Conservation (phyloP, 2,113 vertebrate genomes). For the Axis porcinus region DNA sequence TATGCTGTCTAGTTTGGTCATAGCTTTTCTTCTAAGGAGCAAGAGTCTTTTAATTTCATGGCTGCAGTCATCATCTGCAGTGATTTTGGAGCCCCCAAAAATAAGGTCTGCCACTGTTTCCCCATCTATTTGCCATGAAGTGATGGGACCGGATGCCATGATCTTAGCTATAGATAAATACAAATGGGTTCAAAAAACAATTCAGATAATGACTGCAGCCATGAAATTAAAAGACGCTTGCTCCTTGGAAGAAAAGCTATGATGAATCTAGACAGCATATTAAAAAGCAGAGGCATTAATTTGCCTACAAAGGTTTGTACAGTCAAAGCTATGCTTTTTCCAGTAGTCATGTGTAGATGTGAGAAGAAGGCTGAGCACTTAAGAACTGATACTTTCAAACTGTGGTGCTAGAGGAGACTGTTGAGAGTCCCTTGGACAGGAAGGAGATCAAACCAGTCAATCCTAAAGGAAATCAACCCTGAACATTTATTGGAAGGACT, state of each 20-base stretch:
- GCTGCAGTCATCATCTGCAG: background rate
- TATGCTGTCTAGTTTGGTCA: background rate
- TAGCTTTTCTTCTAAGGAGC: background rate
- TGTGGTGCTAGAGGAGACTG: background rate
- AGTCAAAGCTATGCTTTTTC: background rate
- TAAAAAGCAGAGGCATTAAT: background rate
- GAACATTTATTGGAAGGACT: background rate
- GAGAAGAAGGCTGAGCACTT: background rate
- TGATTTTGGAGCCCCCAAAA: background rate
- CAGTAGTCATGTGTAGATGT: background rate
- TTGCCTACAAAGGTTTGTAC: background rate
- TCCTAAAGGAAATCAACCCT: background rate
- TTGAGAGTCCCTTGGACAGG: background rate
- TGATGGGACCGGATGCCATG: background rate
- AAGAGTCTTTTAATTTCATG: background rate
- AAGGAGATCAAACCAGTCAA: background rate
- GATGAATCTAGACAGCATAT: background rate
- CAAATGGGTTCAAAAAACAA: background rate
- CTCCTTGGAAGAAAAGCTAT: background rate
- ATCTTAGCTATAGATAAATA: background rate
- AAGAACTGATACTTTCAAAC: background rate
- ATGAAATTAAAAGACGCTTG: background rate
- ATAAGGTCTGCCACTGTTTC: background rate
- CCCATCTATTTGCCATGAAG: background rate
- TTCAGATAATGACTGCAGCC: background rate